Percentiles rank a stretch among this genome's conserved stretches.
Evolutionary conservation across 2,888 invertebrate genomes (phyloP).

Genomic region (Cryptus viduatorius): DNA sequence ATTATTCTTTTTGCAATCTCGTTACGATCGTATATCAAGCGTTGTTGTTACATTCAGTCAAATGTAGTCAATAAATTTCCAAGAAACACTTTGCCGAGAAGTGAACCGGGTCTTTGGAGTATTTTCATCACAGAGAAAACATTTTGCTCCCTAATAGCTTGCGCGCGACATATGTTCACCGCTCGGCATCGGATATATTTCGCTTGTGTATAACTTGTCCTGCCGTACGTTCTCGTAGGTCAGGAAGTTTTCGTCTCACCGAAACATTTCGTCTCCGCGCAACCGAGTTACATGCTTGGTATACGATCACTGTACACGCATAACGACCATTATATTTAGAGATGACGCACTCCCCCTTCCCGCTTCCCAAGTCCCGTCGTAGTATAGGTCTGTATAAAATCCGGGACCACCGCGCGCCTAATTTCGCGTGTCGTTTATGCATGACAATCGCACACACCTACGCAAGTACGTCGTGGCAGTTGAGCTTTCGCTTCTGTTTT

Average conservation of each 20-base stretch:
- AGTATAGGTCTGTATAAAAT: conserved; percentile 32
- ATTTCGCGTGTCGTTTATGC: conserved; percentile 56
- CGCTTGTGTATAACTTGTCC: background rate
- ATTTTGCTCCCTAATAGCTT: conserved; percentile 35
- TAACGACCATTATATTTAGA: conserved; percentile 76
- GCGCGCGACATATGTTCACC: background rate
- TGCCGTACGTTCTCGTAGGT: conserved; percentile 71
- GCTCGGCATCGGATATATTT: background rate
- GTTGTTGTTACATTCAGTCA: background rate
- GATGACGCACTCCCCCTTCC: conserved; percentile 71
- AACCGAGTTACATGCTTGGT: conserved; percentile 14
- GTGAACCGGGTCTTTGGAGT: conserved; percentile 20
- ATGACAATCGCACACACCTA: background rate
- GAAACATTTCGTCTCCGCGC: conserved; percentile 31
- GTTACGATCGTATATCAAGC: background rate
- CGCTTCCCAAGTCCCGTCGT: conserved; percentile 31
- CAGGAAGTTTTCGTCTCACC: conserved; percentile 69
- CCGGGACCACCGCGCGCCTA: conserved; percentile 52
- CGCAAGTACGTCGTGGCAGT: conserved; percentile 39
- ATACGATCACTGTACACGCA: background rate
- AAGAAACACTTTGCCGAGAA: conserved; percentile 40
- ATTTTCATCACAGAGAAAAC: conserved; percentile 47
- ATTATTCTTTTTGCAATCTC: background rate
- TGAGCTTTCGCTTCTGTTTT: conserved; percentile 34
- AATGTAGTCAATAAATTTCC: conserved; percentile 31